Evolutionary conservation across 2,888 invertebrate species (phyloP).

Genomic region (Eilema sororculum): DNA sequence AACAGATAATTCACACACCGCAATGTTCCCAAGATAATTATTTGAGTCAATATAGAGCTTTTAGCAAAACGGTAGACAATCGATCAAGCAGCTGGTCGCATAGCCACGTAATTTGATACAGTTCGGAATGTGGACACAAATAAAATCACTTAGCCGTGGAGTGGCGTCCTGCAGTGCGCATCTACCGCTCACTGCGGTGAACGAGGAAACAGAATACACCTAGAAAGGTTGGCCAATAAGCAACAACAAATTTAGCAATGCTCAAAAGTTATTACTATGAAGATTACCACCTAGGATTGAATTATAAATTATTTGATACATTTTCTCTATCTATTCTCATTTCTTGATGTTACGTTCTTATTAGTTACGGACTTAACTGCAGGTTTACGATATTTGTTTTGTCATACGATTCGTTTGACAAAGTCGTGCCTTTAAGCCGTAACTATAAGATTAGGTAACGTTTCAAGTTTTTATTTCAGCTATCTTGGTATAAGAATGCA

Average conservation of each 20-base stretch:
- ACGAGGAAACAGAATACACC: constrained; percentile 52
- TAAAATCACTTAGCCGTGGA: constrained; percentile 85
- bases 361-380: too few relatives aligned
- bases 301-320: background rate
- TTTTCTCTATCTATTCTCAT: too few relatives aligned
- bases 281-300: background rate
- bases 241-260: constrained; percentile 22
- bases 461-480: background rate
- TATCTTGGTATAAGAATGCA: too few relatives aligned
- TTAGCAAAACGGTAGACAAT: constrained; percentile 74
- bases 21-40: constrained; percentile 62
- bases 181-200: constrained; percentile 70
- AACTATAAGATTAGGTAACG: background rate
- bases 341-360: too few relatives aligned
- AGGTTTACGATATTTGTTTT: background rate
- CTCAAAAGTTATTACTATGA: constrained; percentile 1
- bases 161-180: constrained; percentile 82
- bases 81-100: constrained; percentile 83
- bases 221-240: constrained; percentile 39
- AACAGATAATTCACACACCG: constrained; percentile 37
- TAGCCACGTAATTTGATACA: constrained; percentile 83
- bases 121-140: constrained; percentile 86
- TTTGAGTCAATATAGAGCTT: constrained; percentile 75
- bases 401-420: background rate
- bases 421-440: background rate